phyloP scores from a whole-genome alignment of 2,888 invertebrate genomes.

The Heteromurus nitidus region DNA sequence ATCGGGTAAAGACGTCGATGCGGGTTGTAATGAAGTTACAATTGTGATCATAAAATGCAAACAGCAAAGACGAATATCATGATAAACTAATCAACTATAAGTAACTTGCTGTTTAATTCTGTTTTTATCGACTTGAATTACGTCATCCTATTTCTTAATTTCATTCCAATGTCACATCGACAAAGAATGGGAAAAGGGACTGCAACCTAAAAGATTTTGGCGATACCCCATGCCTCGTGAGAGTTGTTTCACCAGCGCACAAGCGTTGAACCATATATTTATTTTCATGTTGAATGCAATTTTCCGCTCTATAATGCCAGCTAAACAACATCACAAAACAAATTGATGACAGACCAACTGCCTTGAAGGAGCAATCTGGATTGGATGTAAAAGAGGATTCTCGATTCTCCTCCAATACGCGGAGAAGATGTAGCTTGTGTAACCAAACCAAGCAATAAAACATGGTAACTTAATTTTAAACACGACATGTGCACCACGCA shows the following conservation, averaged over 20 bases:
- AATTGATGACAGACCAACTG: neutral
- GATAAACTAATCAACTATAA: neutral
- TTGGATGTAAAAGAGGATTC: neutral
- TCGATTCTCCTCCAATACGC: neutral
- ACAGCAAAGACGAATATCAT: neutral
- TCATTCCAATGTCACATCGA: neutral
- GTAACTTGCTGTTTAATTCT: neutral
- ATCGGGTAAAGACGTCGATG: too few relatives aligned
- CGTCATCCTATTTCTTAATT: neutral
- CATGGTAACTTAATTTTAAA: neutral
- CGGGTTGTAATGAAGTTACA: neutral
- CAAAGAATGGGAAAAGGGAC: neutral
- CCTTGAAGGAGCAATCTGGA: neutral
- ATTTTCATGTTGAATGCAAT: neutral
- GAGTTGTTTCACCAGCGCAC: too few relatives aligned
- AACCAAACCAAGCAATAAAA: constrained; percentile 4
- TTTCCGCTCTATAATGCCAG: neutral
- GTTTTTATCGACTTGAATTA: neutral
- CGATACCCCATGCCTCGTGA: neutral
- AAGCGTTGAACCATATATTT: too few relatives aligned
- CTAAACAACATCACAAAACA: neutral
- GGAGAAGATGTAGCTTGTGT: neutral
- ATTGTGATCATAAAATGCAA: neutral
- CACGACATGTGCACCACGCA: neutral
- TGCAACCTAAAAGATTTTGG: neutral